Conservation (phyloP, 2,797 vertebrate species). For the Apogon hyalosoma region DNA sequence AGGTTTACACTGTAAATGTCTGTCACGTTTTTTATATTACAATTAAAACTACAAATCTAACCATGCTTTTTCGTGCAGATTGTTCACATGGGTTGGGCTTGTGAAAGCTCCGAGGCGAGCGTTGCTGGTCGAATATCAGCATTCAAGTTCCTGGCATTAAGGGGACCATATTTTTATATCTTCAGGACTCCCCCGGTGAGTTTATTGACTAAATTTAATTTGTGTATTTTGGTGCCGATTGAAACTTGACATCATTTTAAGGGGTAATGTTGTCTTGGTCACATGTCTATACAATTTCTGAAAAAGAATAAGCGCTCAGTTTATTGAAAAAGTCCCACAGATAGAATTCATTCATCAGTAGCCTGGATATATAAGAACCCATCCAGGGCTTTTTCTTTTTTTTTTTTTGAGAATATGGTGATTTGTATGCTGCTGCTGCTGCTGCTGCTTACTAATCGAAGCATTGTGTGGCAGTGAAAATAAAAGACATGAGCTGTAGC, state of each 20-base stretch:
- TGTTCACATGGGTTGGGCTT: slow-evolving; percentile 94
- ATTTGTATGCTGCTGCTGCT: slow-evolving; percentile 9
- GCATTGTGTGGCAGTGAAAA: no score
- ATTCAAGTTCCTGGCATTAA: slow-evolving; percentile 92
- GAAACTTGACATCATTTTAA: slow-evolving; percentile 12
- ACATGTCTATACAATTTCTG: not conserved
- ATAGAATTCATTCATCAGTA: slow-evolving; percentile 4
- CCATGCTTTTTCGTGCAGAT: slow-evolving; percentile 83
- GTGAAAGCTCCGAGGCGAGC: slow-evolving; percentile 85
- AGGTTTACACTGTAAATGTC: not conserved
- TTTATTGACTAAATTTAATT: not conserved
- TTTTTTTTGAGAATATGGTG: slow-evolving; percentile 1
- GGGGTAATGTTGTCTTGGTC: not conserved
- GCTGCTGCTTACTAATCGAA: slow-evolving; percentile 20
- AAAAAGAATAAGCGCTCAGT: not conserved
- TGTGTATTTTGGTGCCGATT: not conserved
- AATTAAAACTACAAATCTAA: slow-evolving; percentile 32
- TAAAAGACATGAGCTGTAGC: no score
- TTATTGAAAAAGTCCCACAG: not conserved
- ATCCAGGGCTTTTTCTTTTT: not conserved
- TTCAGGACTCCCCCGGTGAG: slow-evolving; percentile 91
- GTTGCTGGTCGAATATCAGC: slow-evolving; percentile 76
- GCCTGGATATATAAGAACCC: not conserved
- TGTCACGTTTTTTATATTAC: not conserved
- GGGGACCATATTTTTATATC: slow-evolving; percentile 90